Evolutionary conservation across 2,797 vertebrate species (phyloP).

Genomic region (Synaphobranchus kaupii): DNA sequence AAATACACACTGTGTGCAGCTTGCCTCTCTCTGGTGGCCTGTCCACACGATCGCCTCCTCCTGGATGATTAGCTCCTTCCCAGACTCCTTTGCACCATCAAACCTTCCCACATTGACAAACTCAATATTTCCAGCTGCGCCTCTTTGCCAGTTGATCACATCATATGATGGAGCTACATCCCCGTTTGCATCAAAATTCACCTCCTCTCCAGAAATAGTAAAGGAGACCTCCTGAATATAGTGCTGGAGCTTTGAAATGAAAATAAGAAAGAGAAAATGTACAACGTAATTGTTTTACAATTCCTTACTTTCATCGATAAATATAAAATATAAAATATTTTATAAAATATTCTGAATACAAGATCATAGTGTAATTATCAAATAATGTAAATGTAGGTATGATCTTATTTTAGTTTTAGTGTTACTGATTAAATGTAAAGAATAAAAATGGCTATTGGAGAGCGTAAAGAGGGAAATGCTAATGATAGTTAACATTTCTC

Average conservation of each 20-base stretch:
- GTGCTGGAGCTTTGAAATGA: conserved; percentile 49
- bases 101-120: conserved; percentile 56
- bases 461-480: too few relatives aligned
- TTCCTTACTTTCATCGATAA: neutral
- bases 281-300: neutral
- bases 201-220: conserved; percentile 48
- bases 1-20: conserved; percentile 43
- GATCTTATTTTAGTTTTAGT: too few relatives aligned
- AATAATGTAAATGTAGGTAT: too few relatives aligned
- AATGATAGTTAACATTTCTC: too few relatives aligned
- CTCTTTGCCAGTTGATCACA: conserved; percentile 59
- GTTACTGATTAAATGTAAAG: too few relatives aligned
- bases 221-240: conserved; percentile 57
- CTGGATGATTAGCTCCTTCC: conserved; percentile 50
- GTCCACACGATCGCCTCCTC: conserved; percentile 50
- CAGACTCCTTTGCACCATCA: conserved; percentile 49
- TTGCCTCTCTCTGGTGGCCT: conserved; percentile 52
- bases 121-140: conserved; percentile 44
- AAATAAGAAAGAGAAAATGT: neutral
- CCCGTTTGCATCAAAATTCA: conserved; percentile 58
- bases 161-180: conserved; percentile 59
- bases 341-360: too few relatives aligned
- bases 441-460: too few relatives aligned
- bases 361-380: too few relatives aligned
- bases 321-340: too few relatives aligned